Conservation (phyloP, 2,113 vertebrate genomes). For the Nymphicus hollandicus region DNA sequence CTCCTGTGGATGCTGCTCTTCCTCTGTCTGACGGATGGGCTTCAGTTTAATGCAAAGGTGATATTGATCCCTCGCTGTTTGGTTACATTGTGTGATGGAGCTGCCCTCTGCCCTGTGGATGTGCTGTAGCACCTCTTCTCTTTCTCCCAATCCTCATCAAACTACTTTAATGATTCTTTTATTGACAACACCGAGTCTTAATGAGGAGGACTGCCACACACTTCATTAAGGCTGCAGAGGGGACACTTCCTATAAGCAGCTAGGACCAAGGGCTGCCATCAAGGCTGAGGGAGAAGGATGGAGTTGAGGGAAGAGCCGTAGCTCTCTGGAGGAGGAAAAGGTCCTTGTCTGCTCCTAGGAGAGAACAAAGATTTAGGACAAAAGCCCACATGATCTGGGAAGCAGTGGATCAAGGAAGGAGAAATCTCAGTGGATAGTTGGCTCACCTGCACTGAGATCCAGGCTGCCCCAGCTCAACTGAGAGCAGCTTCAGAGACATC, state of each 20-base stretch:
- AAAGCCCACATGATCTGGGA: background rate
- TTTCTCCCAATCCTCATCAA: slow-evolving; percentile 70
- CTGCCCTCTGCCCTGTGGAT: slow-evolving; percentile 68
- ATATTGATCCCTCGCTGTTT: slow-evolving; percentile 67
- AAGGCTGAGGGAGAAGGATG: background rate
- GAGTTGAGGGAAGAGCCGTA: background rate
- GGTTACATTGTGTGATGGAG: slow-evolving; percentile 53
- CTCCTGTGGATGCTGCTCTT: slow-evolving; percentile 6
- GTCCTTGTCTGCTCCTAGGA: background rate
- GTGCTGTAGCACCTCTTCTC: slow-evolving; percentile 25
- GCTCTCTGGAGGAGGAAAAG: background rate
- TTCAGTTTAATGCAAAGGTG: slow-evolving; percentile 53
- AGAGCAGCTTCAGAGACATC: background rate
- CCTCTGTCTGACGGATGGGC: slow-evolving; percentile 62
- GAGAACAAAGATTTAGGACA: background rate
- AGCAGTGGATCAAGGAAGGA: background rate
- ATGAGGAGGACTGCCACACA: slow-evolving; percentile 74
- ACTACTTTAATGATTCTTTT: slow-evolving; percentile 77
- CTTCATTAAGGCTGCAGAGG: slow-evolving; percentile 71
- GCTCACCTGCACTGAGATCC: background rate
- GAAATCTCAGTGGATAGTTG: background rate
- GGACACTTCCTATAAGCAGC: background rate
- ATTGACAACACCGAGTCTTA: slow-evolving; percentile 72
- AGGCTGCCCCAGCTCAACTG: background rate
- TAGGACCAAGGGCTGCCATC: background rate